Conservation (phyloP, 2,113 vertebrate genomes). For the Smithornis capensis region DNA sequence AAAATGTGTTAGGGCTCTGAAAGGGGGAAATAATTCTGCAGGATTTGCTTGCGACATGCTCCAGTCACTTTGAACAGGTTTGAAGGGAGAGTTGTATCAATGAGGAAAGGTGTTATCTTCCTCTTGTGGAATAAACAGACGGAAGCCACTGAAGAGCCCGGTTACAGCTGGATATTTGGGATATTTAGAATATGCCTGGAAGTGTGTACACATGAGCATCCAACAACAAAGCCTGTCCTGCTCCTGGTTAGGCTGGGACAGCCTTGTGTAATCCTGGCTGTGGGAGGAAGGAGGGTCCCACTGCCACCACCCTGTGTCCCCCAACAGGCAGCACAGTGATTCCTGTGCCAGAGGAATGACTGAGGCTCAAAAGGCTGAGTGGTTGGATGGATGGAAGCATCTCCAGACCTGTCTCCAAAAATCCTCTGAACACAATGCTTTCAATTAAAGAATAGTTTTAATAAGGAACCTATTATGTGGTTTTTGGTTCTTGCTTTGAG, state of each 20-base stretch:
- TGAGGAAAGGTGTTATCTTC: not conserved
- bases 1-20: not conserved
- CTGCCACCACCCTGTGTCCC: accelerated
- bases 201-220: not conserved
- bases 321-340: accelerated
- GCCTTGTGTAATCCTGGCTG: not conserved
- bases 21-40: not conserved
- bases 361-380: not conserved
- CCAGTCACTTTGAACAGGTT: not conserved
- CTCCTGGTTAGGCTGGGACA: not conserved
- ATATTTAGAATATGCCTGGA: not conserved
- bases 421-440: not conserved
- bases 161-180: not conserved
- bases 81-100: accelerated
- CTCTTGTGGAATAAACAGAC: not conserved
- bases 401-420: not conserved
- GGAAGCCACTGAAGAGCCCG: not conserved
- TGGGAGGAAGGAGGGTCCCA: not conserved
- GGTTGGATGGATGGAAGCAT: not conserved
- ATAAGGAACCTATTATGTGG: not conserved
- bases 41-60: accelerated
- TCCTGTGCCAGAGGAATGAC: accelerated
- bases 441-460: too few relatives aligned
- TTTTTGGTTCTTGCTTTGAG: not conserved
- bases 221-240: not conserved